Evolutionary conservation across 2,797 vertebrate genomes (phyloP).

Genomic region (Gobionotothen gibberifrons): DNA sequence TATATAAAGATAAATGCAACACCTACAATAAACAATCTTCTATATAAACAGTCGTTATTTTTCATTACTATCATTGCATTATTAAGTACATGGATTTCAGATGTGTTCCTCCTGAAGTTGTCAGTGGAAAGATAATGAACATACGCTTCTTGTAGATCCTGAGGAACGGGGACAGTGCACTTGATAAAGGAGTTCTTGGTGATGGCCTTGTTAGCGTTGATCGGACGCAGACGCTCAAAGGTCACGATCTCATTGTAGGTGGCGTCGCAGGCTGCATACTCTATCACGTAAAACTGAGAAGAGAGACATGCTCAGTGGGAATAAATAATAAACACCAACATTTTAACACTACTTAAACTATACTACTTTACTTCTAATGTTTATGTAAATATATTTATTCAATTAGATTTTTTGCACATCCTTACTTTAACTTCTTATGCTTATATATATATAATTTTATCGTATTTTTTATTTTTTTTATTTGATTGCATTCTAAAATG

Average conservation of each 20-base stretch:
- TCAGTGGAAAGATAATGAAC: slow-evolving; percentile 62
- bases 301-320: background rate
- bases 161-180: slow-evolving; percentile 94
- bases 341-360: too few relatives aligned
- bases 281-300: slow-evolving; percentile 96
- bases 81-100: background rate
- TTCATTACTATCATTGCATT: background rate
- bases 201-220: slow-evolving; percentile 95
- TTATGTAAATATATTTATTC: too few relatives aligned
- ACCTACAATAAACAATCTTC: background rate
- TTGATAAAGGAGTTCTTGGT: slow-evolving; percentile 95
- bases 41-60: background rate
- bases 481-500: too few relatives aligned
- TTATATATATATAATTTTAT: too few relatives aligned
- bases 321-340: background rate
- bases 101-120: background rate
- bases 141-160: slow-evolving; percentile 95
- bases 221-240: slow-evolving; percentile 94
- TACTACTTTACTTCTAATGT: too few relatives aligned
- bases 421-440: too few relatives aligned
- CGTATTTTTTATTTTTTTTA: too few relatives aligned
- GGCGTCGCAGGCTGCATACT: slow-evolving; percentile 97
- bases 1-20: background rate
- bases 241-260: slow-evolving; percentile 99
- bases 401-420: too few relatives aligned